Evolutionary conservation across 2,797 vertebrate species (phyloP), one percentile per base, ranked within the genome.

Genomic region (Darevskia mixta): DNA sequence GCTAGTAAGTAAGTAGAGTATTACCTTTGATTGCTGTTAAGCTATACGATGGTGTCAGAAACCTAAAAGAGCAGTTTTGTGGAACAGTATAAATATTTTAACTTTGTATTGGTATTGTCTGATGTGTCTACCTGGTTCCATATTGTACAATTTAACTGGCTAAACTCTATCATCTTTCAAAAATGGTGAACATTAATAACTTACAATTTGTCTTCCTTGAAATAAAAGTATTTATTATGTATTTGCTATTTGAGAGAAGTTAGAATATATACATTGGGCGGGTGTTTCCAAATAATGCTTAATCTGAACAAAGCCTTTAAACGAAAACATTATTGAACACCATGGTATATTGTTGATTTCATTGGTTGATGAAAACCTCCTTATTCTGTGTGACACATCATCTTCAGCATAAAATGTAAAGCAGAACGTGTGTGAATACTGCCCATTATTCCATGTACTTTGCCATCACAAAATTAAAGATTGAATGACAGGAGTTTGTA

Each of bases 301-400:
- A 8, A 35, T 86, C 90, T 93, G 1, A 88, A 89, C 55, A 85
- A 90, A 49, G 18, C 41, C 49, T 55, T 55, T 55, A 15, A 55
- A 55, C 13, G 11, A 38, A 29, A 25, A 81, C 1, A 64, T 85
- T 86, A 20, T 29, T 64, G 77, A 43, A 92, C 79, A 64, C 90
- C 91, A 88, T 81, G 72, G 80, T 72, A 90, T 90, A 58, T 35
- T 89, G 83, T 90, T 93, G 58, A 67, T 72, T 93, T 89, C 90
- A 86, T 66, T 90, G 92, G 86, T 79, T 93, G 87, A 84, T 79
- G 20, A 76, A 90, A 73, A 43, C 38, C 6, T 85, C 43, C 79
- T 89, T 87, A 49, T 55, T 83, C 67, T 91, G 17, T 11, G 43
- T 66, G 87, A 72, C 58, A 79, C 83, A 18, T 27, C 0, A 4